Evolutionary conservation across 2,797 vertebrate species (phyloP), one percentile per base, ranked within the genome.

Genomic region (Coilia nasus): DNA sequence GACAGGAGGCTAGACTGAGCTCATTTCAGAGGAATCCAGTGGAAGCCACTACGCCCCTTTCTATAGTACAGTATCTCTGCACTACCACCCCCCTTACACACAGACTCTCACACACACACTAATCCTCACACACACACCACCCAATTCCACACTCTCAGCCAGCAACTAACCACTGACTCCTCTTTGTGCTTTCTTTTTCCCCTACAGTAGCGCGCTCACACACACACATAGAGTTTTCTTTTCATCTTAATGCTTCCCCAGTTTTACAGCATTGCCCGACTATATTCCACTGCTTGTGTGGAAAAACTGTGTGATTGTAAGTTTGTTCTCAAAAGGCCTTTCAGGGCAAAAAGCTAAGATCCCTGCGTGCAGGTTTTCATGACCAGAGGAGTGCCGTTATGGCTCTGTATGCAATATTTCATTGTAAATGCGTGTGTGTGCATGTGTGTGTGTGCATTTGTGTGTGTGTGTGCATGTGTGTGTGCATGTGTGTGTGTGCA

Each of bases 21-120:
- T 95, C 92, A 94, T 89, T 84, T 85, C 90, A 92, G 88, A 93
- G 91, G 92, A 94, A 94, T 95, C 93, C 86, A 86, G 88, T 86
- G 28, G 89, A 92, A 93, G 88, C 91, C 92, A 93, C 89, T 91
- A 88, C 81, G 88, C 85, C 88, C 91, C 88, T 90, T 35, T 31
- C 28, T 71, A 71, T 28, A 35, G 25, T 78, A 78, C 71, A 44
- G 64, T 78, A 78, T 21, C 15, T 89, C 91, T 89, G 84, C 31
- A 50, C 89, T 25, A 75, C 88, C 83, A 44, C 35, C 23, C 86
- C 82, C 60, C 57, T 44, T 17, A 59, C 10, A 7, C 81, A 84
- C 54, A 83, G 82, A 78, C 71, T 44, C 35, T n/a, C 57, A 84
- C n/a, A 59, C 14, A 12, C 81, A 83, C 75, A 83, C 83, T 23